These are phyloP conservation scores for Siniperca obscura DNA, from an alignment of 2,797 vertebrate species.

Conservation along the genomic window DNA sequence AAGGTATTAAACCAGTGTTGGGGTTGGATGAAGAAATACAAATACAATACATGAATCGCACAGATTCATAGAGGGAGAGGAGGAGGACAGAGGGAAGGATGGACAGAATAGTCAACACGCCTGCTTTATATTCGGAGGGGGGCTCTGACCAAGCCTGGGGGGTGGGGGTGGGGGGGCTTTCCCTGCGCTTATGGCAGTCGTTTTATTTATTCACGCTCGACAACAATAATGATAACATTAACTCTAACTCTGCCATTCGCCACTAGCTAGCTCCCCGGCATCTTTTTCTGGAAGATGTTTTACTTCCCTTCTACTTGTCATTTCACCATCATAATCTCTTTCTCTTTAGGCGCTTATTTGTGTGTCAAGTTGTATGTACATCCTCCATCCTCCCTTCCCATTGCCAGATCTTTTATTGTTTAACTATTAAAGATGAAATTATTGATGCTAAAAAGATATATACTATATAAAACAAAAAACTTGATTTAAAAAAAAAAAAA, in stretches of 20 bases:
- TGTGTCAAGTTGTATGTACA: slow-evolving; percentile 65
- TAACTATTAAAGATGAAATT: slow-evolving; percentile 70
- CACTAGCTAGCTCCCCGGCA: slow-evolving; percentile 53
- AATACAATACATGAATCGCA: slow-evolving; percentile 74
- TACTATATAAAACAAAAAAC: slow-evolving; percentile 56
- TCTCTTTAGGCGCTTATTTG: slow-evolving; percentile 70
- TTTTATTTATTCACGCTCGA: slow-evolving; percentile 94
- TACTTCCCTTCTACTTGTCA: slow-evolving; percentile 32
- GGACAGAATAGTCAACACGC: slow-evolving; percentile 69
- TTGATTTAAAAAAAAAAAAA: slow-evolving; percentile 62
- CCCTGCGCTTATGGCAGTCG: slow-evolving; percentile 81
- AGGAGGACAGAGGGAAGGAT: slow-evolving; percentile 57
- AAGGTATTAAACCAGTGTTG: slow-evolving; percentile 90
- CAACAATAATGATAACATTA: slow-evolving; percentile 70
- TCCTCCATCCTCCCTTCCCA: slow-evolving; percentile 52
- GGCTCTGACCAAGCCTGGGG: slow-evolving; percentile 69
- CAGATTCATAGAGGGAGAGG: slow-evolving; percentile 73
- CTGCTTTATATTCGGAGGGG: slow-evolving; percentile 69
- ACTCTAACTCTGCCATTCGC: slow-evolving; percentile 78
- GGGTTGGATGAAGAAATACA: slow-evolving; percentile 63
- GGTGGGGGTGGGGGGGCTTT: slow-evolving; percentile 76
- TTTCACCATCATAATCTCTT: slow-evolving; percentile 63
- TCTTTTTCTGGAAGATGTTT: slow-evolving; percentile 26
- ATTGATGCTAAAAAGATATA: slow-evolving; percentile 69
- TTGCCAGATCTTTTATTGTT: slow-evolving; percentile 76